These are phyloP conservation scores for Tetrax tetrax DNA, from an alignment of 2,113 vertebrate species.

Conservation along the genomic window DNA sequence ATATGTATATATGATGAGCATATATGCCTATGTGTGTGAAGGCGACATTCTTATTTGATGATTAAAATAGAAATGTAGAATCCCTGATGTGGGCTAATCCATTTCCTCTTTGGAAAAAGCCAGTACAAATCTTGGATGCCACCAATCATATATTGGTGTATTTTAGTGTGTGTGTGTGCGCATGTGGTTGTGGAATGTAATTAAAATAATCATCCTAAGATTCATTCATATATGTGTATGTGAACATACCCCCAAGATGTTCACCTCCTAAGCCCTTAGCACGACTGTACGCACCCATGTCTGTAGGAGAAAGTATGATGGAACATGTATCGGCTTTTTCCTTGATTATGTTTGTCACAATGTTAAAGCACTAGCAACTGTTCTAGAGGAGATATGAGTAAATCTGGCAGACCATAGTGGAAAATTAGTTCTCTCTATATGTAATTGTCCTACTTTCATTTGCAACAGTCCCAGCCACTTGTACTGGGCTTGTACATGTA, in stretches of 20 bases:
- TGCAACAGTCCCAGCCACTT: not conserved
- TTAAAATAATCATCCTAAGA: not conserved
- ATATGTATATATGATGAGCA: not conserved
- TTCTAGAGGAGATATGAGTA: constrained; percentile 9
- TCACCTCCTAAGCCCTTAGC: not conserved
- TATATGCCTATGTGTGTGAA: not conserved
- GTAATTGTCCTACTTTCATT: not conserved
- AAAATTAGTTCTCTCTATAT: constrained; percentile 21
- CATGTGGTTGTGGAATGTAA: not conserved
- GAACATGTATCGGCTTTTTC: not conserved
- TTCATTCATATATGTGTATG: not conserved
- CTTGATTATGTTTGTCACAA: not conserved
- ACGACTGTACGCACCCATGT: not conserved
- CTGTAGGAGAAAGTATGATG: not conserved
- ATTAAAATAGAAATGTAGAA: not conserved
- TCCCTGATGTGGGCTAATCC: not conserved
- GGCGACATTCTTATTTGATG: not conserved
- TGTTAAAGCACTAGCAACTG: constrained; percentile 35
- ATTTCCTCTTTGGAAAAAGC: not conserved
- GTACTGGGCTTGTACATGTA: not conserved
- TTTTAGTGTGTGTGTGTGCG: not conserved
- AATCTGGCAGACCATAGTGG: constrained; percentile 8
- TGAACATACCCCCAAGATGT: not conserved
- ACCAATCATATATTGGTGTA: not conserved
- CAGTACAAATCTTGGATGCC: not conserved